Percentiles rank a stretch among this genome's conserved stretches.
phyloP scores from a whole-genome alignment of 1,140 invertebrate genomes.

The Rhopalosiphum maidis region DNA sequence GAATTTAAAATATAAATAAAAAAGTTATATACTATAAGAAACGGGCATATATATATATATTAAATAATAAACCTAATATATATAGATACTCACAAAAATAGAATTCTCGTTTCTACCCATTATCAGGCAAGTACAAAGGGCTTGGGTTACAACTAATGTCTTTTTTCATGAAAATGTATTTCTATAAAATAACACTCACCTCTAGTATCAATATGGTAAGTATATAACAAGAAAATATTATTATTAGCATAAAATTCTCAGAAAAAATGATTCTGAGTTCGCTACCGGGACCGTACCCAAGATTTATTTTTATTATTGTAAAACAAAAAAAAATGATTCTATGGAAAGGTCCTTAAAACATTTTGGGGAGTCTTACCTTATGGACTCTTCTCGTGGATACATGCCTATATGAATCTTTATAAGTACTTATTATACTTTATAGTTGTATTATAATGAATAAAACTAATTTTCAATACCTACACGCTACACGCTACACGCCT shows the following conservation, averaged over 20 bases:
- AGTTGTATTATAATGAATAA: too few relatives aligned
- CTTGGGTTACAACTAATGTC: not conserved
- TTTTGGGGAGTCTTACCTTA: not conserved
- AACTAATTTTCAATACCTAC: too few relatives aligned
- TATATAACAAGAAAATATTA: not conserved
- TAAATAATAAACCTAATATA: not conserved
- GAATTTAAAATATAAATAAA: not conserved
- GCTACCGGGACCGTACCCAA: not conserved
- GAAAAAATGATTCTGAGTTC: not conserved
- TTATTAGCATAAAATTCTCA: not conserved
- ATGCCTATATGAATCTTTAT: too few relatives aligned
- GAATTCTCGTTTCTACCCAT: not conserved
- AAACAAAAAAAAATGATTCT: not conserved
- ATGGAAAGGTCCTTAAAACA: not conserved
- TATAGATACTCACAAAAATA: not conserved
- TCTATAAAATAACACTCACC: not conserved
- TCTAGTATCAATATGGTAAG: not conserved
- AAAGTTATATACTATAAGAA: not conserved
- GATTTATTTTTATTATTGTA: not conserved
- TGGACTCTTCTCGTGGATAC: not conserved
- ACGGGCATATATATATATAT: not conserved
- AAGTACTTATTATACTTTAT: too few relatives aligned
- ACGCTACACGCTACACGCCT: too few relatives aligned
- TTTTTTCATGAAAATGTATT: not conserved
- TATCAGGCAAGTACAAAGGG: too few relatives aligned